phyloP scores from a whole-genome alignment of 2,797 vertebrate species.

The Centropyge bicolor region DNA sequence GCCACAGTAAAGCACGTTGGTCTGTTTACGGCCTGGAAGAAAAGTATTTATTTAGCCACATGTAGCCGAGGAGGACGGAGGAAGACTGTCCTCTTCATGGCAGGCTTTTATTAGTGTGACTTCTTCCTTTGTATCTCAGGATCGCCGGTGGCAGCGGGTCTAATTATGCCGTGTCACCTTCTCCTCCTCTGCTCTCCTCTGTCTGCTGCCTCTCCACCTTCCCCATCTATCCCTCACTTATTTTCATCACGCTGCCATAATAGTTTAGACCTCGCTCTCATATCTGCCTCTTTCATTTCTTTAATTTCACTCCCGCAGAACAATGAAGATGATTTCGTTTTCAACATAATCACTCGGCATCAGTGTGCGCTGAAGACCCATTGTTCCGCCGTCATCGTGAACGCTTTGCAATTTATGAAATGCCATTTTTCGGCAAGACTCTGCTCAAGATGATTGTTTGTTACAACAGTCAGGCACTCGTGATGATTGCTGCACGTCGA shows the following conservation, averaged over 20 bases:
- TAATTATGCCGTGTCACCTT: conserved; percentile 62
- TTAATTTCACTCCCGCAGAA: not conserved
- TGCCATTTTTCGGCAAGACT: not conserved
- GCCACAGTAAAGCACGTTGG: conserved; percentile 9
- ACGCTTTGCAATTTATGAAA: not conserved
- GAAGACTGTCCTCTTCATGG: conserved; percentile 44
- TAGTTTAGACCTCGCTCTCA: not conserved
- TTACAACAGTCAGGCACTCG: not conserved
- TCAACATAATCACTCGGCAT: not conserved
- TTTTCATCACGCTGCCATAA: conserved; percentile 18
- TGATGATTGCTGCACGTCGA: conserved; percentile 1
- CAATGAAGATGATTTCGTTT: not conserved
- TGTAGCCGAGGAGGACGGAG: conserved; percentile 28
- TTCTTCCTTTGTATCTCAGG: conserved; percentile 37
- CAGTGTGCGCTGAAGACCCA: not conserved
- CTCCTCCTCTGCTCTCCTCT: conserved; percentile 26
- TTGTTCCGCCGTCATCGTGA: not conserved
- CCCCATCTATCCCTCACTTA: conserved; percentile 2
- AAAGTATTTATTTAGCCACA: conserved; percentile 44
- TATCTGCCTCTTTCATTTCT: not conserved
- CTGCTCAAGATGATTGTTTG: not conserved
- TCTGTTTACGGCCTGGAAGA: conserved; percentile 31
- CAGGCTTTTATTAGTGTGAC: conserved; percentile 68
- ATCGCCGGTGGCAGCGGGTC: conserved; percentile 18
- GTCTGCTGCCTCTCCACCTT: conserved; percentile 20